A percentile compares a stretch with the other conserved stretches of the same genome.
phyloP scores from a whole-genome alignment of 2,888 invertebrate species.

The Chorisops tibialis region DNA sequence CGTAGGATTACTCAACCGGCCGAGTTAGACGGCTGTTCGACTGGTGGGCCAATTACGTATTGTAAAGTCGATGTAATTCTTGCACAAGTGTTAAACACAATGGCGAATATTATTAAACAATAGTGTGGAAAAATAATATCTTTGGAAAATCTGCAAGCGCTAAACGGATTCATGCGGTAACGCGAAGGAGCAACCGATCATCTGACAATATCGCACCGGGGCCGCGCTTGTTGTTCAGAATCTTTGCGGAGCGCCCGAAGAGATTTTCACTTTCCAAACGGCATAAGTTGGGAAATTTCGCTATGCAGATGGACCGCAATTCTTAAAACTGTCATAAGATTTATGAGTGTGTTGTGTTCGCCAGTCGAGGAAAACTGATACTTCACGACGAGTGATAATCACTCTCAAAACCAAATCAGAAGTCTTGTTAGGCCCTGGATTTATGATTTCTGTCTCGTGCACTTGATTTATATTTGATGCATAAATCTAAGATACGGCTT shows the following conservation, averaged over 20 bases:
- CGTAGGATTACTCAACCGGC: too few relatives aligned
- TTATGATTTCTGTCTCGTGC: too few relatives aligned
- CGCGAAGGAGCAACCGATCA: background rate
- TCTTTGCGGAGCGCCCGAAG: slow-evolving; percentile 1
- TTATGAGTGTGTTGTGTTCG: too few relatives aligned
- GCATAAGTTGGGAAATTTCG: slow-evolving; percentile 4
- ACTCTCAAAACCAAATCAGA: too few relatives aligned
- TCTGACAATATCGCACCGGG: slow-evolving; percentile 3
- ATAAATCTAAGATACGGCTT: too few relatives aligned
- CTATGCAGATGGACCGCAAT: slow-evolving; percentile 16
- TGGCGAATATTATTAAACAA: slow-evolving; percentile 16
- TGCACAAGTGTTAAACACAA: slow-evolving; percentile 20
- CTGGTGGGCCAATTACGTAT: too few relatives aligned
- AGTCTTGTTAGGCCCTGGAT: too few relatives aligned
- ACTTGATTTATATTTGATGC: too few relatives aligned
- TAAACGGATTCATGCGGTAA: background rate
- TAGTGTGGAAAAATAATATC: slow-evolving; percentile 3
- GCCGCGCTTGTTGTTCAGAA: background rate
- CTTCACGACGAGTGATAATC: too few relatives aligned
- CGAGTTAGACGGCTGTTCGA: too few relatives aligned
- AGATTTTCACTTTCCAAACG: slow-evolving; percentile 14
- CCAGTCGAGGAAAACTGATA: too few relatives aligned
- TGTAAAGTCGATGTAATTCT: slow-evolving; percentile 3
- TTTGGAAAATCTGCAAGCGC: background rate
- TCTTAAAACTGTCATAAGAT: background rate